These are phyloP conservation scores for Dysidea cf. avara DNA, from an alignment of 37 sponge, comb jelly and placozoan genomes.

Conservation along the genomic window DNA sequence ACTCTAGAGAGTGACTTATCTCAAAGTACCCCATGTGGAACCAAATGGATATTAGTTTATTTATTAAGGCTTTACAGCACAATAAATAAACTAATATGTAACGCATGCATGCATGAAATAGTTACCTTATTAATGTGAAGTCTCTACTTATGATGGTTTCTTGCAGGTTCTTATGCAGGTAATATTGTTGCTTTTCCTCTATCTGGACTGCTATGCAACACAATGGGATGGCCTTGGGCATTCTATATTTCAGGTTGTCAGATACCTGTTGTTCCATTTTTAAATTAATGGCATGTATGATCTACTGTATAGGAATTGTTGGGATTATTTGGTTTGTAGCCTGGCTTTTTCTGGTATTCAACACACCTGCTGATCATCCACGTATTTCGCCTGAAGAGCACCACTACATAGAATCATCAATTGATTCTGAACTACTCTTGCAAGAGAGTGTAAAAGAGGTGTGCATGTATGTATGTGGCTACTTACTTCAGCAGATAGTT, in stretches of 20 bases:
- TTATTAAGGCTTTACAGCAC: no score
- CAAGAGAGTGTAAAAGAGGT: no score
- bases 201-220: slow-evolving; percentile 75
- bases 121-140: no score
- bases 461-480: slow-evolving; percentile 14
- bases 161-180: slow-evolving; percentile 72
- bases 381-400: slow-evolving; percentile 68
- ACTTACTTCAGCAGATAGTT: not conserved
- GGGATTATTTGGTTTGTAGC: slow-evolving; percentile 88
- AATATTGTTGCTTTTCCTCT: slow-evolving; percentile 84
- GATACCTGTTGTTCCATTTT: slow-evolving; percentile 11
- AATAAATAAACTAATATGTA: no score
- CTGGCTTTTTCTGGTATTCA: slow-evolving; percentile 76
- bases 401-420: slow-evolving; percentile 66
- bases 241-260: slow-evolving; percentile 52
- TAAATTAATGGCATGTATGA: no score
- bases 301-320: slow-evolving; percentile 48
- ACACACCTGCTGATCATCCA: slow-evolving; percentile 69
- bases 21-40: no score
- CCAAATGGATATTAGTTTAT: no score
- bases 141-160: not conserved
- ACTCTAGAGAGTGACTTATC: no score
- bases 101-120: no score
- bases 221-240: slow-evolving; percentile 73
- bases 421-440: slow-evolving; percentile 32